phyloP scores from a whole-genome alignment of 2,888 invertebrate species.

The Bursaphelenchus okinawaensis region DNA sequence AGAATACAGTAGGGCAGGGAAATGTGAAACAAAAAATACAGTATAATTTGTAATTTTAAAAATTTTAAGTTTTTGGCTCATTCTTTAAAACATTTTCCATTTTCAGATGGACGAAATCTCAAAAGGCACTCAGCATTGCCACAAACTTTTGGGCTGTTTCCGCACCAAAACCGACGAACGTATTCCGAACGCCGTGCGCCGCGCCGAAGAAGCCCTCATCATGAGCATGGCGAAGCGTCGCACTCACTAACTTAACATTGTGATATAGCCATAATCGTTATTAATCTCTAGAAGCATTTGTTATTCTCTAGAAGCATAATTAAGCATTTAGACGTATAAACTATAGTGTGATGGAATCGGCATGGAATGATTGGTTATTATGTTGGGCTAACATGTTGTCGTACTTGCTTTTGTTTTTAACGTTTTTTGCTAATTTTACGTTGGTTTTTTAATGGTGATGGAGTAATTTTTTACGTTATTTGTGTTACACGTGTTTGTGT shows the following conservation, averaged over 20 bases:
- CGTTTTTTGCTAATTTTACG: no score
- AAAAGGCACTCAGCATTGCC: slow-evolving; percentile 49
- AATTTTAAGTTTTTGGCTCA: no score
- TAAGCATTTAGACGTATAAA: background rate
- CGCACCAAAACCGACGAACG: slow-evolving; percentile 52
- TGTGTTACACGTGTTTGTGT: no score
- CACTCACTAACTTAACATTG: slow-evolving; percentile 15
- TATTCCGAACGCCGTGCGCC: slow-evolving; percentile 50
- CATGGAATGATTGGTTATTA: no score
- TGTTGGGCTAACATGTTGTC: background rate
- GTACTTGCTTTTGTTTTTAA: no score
- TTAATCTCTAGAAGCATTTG: background rate
- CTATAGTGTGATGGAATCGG: background rate
- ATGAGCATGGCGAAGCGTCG: slow-evolving; percentile 29
- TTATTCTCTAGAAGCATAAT: background rate
- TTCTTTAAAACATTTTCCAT: background rate
- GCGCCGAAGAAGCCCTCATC: slow-evolving; percentile 51
- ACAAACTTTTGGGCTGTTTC: slow-evolving; percentile 51
- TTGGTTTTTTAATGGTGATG: no score
- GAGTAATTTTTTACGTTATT: no score
- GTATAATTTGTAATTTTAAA: no score
- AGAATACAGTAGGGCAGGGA: no score
- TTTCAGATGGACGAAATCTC: slow-evolving; percentile 55
- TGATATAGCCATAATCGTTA: background rate
- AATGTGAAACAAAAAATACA: no score